A percentile compares a stretch with the other conserved stretches of the same genome.
These are phyloP conservation scores for Amphipoea lucens DNA, from an alignment of 2,888 invertebrate genomes.

Conservation along the genomic window DNA sequence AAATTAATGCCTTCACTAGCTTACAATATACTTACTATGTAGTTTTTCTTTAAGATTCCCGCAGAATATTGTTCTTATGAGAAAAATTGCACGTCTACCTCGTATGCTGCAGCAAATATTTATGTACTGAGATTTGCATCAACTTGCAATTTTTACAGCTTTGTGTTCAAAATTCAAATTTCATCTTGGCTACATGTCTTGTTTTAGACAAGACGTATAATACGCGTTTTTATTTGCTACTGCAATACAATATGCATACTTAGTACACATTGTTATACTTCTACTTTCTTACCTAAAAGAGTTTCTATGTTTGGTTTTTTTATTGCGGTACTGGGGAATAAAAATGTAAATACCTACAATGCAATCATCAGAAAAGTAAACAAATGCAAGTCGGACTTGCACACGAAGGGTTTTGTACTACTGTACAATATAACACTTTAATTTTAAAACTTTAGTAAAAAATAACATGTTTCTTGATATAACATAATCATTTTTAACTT, in stretches of 20 bases:
- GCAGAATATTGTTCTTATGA: conserved; percentile 24
- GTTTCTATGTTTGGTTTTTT: neutral
- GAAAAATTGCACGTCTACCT: conserved; percentile 38
- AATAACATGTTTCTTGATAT: too few species aligned
- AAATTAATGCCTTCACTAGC: neutral
- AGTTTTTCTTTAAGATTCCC: neutral
- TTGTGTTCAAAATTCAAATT: conserved; percentile 49
- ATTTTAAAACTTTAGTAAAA: too few species aligned
- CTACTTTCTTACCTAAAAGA: neutral
- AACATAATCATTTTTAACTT: too few species aligned
- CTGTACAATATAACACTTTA: neutral
- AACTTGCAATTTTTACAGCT: conserved; percentile 14
- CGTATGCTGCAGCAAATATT: conserved; percentile 25
- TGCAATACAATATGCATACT: conserved; percentile 1
- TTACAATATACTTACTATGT: neutral
- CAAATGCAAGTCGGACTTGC: neutral
- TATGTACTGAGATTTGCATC: conserved; percentile 46
- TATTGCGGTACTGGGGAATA: neutral
- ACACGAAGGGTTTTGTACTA: neutral
- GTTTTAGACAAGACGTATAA: conserved; percentile 7
- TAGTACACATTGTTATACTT: neutral
- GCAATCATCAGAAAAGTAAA: neutral
- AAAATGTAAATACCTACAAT: neutral
- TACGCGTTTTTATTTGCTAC: neutral
- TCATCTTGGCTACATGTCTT: conserved; percentile 23